These are phyloP conservation scores for Myodes glareolus DNA, from an alignment of 2,113 vertebrate genomes.

Conservation along the genomic window DNA sequence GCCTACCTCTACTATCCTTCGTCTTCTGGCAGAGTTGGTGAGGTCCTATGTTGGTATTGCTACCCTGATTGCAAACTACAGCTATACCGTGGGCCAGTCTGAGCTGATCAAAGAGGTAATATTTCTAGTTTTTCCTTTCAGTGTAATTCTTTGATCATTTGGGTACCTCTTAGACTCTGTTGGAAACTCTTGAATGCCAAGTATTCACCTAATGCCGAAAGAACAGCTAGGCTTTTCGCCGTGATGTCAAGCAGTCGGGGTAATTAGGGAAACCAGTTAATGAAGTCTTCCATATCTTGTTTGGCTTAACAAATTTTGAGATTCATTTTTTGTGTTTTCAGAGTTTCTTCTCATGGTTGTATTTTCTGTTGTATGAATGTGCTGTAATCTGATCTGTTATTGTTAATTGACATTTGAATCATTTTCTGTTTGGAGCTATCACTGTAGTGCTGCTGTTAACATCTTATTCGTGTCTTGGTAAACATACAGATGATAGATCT, in stretches of 20 bases:
- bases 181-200: neutral
- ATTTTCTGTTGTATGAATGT: neutral
- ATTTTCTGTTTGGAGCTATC: conserved; percentile 12
- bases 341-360: conserved; percentile 9
- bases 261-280: neutral
- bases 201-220: neutral
- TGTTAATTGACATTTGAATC: neutral
- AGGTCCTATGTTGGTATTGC: conserved; percentile 96
- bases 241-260: neutral
- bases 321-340: neutral
- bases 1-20: conserved; percentile 95
- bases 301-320: conserved; percentile 25
- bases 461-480: neutral
- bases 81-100: conserved; percentile 95
- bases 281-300: neutral
- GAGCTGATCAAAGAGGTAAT: conserved; percentile 96
- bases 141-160: conserved; percentile 35
- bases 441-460: neutral
- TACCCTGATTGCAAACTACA: conserved; percentile 95
- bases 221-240: neutral
- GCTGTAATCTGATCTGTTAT: neutral
- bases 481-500: neutral
- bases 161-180: neutral
- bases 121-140: conserved; percentile 39
- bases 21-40: conserved; percentile 94